A percentile compares a stretch with the other conserved stretches of the same genome.
phyloP scores from a whole-genome alignment of 1,140 invertebrate genomes.

The Macrocentrus cingulum region DNA sequence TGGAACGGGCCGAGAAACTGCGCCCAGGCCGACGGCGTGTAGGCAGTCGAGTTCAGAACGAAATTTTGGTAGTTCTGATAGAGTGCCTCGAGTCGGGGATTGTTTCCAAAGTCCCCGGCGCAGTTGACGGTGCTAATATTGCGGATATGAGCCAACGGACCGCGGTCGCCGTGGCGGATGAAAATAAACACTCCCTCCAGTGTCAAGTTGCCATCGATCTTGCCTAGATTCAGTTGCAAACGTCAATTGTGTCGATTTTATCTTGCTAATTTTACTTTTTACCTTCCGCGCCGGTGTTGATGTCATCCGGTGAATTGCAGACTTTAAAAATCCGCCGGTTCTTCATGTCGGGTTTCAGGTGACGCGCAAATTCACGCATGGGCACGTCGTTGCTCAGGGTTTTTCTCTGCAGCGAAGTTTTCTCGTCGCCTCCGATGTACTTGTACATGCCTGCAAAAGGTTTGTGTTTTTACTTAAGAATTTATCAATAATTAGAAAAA shows the following conservation, averaged over 20 bases:
- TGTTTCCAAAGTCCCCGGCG: conserved; percentile 60
- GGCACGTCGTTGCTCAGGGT: conserved; percentile 41
- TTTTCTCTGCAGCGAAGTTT: conserved; percentile 41
- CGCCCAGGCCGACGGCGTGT: conserved; percentile 66
- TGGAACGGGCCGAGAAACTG: conserved; percentile 79
- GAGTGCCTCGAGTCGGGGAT: conserved; percentile 49
- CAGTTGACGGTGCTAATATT: conserved; percentile 79
- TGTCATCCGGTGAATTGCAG: conserved; percentile 69
- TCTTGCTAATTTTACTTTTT: conserved; percentile 21
- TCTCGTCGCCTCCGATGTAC: conserved; percentile 66
- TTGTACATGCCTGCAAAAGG: conserved; percentile 70
- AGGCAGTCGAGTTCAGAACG: conserved; percentile 46
- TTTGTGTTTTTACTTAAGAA: too few species aligned
- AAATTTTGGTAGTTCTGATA: conserved; percentile 48
- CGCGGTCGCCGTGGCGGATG: conserved; percentile 85
- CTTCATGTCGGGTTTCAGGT: conserved; percentile 63
- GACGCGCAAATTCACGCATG: conserved; percentile 56
- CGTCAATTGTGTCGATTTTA: conserved; percentile 45
- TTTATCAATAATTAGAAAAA: too few species aligned
- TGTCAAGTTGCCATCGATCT: conserved; percentile 65
- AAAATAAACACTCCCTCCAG: conserved; percentile 78
- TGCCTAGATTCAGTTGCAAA: conserved; percentile 47
- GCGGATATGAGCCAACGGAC: conserved; percentile 76
- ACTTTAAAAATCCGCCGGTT: conserved; percentile 66
- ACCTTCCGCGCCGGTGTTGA: conserved; percentile 71